Evolutionary conservation across 2,113 vertebrate genomes (phyloP).

Genomic region (Tachysurus vachellii): DNA sequence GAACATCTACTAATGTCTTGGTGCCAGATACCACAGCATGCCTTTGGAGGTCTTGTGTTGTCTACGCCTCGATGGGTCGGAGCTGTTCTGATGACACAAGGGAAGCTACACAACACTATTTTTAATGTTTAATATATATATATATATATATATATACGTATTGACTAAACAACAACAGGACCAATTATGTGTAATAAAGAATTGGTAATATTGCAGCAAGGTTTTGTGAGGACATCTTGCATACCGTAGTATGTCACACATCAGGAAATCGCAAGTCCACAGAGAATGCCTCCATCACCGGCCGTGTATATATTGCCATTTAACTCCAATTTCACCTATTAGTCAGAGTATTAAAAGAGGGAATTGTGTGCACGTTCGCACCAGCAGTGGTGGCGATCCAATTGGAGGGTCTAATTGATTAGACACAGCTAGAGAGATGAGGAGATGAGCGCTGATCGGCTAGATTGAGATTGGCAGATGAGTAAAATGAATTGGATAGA

Average conservation of each 20-base stretch:
- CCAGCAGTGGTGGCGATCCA: slow-evolving; percentile 65
- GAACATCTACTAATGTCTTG: no score
- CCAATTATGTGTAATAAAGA: slow-evolving; percentile 13
- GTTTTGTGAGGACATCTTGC: slow-evolving; percentile 3
- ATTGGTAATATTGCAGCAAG: neutral
- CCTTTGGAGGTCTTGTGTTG: no score
- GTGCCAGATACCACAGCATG: no score
- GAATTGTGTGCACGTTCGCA: slow-evolving; percentile 56
- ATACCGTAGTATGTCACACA: slow-evolving; percentile 16
- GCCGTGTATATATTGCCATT: slow-evolving; percentile 41
- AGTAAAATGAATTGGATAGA: slow-evolving; percentile 78
- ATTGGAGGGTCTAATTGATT: slow-evolving; percentile 78
- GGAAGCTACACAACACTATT: no score
- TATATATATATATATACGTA: neutral
- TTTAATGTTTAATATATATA: neutral
- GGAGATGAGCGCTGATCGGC: slow-evolving; percentile 67
- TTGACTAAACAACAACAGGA: neutral
- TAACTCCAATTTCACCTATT: slow-evolving; percentile 47
- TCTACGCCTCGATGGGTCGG: no score
- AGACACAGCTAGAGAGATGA: slow-evolving; percentile 66
- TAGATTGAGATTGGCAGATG: slow-evolving; percentile 79
- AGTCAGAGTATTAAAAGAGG: slow-evolving; percentile 45
- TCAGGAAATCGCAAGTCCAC: slow-evolving; percentile 26
- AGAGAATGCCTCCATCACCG: slow-evolving; percentile 28
- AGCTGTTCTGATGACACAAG: no score